Conservation (phyloP, 2,797 vertebrate species). For the Gymnoscopelus braueri region DNA sequence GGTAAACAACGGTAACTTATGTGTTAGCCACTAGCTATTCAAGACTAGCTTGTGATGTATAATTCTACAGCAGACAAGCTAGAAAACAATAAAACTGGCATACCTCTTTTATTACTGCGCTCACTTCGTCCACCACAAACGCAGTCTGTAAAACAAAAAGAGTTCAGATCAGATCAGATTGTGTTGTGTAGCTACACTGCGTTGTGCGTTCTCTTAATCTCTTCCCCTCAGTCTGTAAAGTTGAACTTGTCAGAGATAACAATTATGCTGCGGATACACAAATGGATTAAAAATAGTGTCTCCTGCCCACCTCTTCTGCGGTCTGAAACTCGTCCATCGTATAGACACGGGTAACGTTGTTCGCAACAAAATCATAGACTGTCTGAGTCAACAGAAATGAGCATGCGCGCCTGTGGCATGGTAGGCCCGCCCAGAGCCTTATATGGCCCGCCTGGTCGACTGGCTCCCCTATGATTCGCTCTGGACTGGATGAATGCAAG, state of each 20-base stretch:
- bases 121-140: conserved; percentile 93
- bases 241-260: not conserved
- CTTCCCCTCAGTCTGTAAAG: no score
- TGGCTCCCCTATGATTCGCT: no score
- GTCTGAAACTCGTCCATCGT: conserved; percentile 74
- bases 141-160: conserved; percentile 75
- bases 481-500: no score
- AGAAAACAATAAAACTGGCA: conserved; percentile 10
- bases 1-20: no score
- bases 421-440: no score
- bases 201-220: no score
- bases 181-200: not conserved
- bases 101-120: conserved; percentile 93
- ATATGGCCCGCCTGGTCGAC: no score
- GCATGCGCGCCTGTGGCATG: no score
- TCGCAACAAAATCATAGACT: no score
- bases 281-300: not conserved
- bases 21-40: no score
- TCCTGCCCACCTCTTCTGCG: conserved; percentile 70
- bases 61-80: not conserved
- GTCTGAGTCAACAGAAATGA: no score
- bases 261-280: accelerated
- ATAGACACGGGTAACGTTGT: not conserved
- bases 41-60: no score
- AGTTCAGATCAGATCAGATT: not conserved